Evolutionary conservation across 2,113 vertebrate species (phyloP).

Genomic region (Rhabdomys dilectus): DNA sequence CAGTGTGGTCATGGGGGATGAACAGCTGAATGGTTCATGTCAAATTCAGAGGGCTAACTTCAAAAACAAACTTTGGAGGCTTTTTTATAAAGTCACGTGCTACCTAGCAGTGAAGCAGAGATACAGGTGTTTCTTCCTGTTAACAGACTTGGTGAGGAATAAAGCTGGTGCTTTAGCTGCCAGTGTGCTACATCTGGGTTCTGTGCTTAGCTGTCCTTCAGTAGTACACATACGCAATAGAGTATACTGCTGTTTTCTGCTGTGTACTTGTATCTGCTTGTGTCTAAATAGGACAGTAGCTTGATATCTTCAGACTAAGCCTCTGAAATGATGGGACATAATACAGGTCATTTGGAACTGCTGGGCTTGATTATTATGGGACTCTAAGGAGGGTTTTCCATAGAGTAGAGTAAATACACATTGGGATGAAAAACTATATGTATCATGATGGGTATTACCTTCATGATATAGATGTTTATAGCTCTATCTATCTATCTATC

Average conservation of each 20-base stretch:
- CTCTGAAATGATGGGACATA: neutral
- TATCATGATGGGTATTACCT: neutral
- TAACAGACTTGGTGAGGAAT: neutral
- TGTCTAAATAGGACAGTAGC: neutral
- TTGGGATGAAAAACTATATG: neutral
- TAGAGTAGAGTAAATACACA: neutral
- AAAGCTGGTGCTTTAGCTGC: neutral
- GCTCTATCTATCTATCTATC: neutral
- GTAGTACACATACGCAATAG: neutral
- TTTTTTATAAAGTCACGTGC: neutral
- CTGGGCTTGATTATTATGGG: neutral
- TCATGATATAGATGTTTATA: neutral
- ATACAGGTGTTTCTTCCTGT: neutral
- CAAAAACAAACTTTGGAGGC: neutral
- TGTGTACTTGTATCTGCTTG: neutral
- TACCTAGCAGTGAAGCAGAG: neutral
- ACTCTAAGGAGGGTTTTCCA: neutral
- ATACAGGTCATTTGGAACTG: neutral
- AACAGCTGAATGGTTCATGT: neutral
- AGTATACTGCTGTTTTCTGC: neutral
- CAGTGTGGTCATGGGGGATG: neutral
- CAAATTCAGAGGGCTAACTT: neutral
- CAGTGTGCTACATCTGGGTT: neutral
- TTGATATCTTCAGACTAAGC: neutral
- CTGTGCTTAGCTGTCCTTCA: neutral